These are phyloP conservation scores for Rugalucina vietnamica DNA, from an alignment of 2,888 invertebrate genomes.

Conservation along the genomic window DNA sequence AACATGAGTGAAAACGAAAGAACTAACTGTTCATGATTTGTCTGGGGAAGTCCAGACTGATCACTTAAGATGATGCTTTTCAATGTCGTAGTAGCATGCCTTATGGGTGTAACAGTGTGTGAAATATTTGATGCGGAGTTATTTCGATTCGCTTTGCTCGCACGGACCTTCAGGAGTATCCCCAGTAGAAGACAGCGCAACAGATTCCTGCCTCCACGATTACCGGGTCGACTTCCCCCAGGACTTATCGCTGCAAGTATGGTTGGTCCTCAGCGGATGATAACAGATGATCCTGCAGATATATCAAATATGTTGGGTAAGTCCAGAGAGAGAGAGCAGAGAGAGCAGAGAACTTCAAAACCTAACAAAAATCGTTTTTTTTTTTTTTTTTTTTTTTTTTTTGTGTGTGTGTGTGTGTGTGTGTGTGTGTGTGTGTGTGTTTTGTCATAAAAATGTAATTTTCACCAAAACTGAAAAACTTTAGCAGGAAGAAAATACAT, in stretches of 20 bases:
- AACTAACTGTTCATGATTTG: no score
- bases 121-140: background rate
- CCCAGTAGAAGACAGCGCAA: background rate
- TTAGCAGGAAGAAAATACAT: no score
- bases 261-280: background rate
- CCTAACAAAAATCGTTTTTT: no score
- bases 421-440: no score
- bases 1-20: no score
- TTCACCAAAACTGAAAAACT: no score
- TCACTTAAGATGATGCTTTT: background rate
- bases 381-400: no score
- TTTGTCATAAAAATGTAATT: no score
- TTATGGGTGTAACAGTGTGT: background rate
- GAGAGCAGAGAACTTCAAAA: no score
- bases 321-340: no score
- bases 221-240: background rate
- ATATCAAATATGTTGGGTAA: background rate
- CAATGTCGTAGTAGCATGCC: background rate
- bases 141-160: background rate
- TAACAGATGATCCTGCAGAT: background rate
- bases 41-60: no score
- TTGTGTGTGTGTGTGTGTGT: no score
- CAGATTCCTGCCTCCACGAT: background rate
- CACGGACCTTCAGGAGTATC: background rate
- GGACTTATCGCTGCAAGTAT: background rate